phyloP scores from a whole-genome alignment of 2,888 invertebrate species.

The Pemphredon lugubris region DNA sequence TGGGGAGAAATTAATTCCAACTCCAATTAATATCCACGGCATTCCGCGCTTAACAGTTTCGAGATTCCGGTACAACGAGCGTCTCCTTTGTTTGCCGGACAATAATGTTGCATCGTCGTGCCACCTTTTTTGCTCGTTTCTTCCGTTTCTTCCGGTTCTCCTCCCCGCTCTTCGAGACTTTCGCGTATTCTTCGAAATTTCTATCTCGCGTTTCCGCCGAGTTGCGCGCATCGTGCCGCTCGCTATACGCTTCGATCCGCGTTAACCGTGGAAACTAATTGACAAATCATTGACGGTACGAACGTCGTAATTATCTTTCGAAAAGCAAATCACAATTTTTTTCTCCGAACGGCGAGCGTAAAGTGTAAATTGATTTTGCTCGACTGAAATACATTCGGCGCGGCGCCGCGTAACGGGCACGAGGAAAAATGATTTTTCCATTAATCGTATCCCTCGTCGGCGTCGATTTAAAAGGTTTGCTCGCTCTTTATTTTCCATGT shows the following conservation, averaged over 20 bases:
- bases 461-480: slow-evolving; percentile 25
- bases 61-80: slow-evolving; percentile 45
- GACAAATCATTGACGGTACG: too few species aligned
- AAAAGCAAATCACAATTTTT: too few species aligned
- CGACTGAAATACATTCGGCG: too few species aligned
- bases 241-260: not conserved
- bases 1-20: slow-evolving; percentile 67
- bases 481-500: slow-evolving; percentile 29
- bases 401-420: too few species aligned
- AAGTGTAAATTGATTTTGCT: too few species aligned
- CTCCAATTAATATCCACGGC: slow-evolving; percentile 67
- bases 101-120: slow-evolving; percentile 20
- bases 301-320: too few species aligned
- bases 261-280: too few species aligned
- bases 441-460: slow-evolving; percentile 37
- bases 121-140: not conserved
- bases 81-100: slow-evolving; percentile 40
- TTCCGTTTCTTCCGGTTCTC: too few species aligned
- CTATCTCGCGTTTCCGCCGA: not conserved
- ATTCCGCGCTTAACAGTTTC: slow-evolving; percentile 59
- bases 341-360: too few species aligned
- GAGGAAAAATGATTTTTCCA: slow-evolving; percentile 44
- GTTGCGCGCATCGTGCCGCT: not conserved
- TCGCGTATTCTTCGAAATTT: not conserved
- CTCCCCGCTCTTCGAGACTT: not conserved